Base-by-base conservation (phyloP, 2,888 invertebrate genomes). In the Bugulina stolonifera region DNA sequence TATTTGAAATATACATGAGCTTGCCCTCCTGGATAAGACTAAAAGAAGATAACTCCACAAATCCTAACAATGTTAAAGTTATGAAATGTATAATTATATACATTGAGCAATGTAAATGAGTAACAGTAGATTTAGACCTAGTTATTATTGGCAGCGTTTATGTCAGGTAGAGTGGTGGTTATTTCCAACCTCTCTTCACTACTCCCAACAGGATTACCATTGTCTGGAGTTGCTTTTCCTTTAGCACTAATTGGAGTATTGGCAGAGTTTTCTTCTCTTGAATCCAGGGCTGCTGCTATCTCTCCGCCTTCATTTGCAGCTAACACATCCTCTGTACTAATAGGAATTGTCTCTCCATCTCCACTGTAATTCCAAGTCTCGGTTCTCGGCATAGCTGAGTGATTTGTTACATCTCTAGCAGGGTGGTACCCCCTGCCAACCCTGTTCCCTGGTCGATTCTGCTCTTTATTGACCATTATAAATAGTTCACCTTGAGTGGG, bases 401-500 rank as follows among this genome's bases (percentile, higher is more conserved):
- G 27, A 2, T 64, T 2, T 14, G 64, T 27, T 27, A 32, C 32
- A 10, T 3, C 5, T 5, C 29, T 32, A 14, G 32, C 27, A 25
- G 10, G 5, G 43, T 43, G 43, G n/a, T n/a, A n/a, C 2, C 64
- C 64, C 32, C 64, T 27, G 5, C 5, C 32, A 34, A 14, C 10
- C 64, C 64, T 29, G 64, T 64, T 64, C 18, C 64, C 64, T 32
- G 64, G 64, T 10, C 23, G 2, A 25, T 70, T 70, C 52, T 70
- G 70, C 70, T 70, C 70, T 25, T 54, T 43, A 25, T 54, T 70
- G 5, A 70, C 52, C 52, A 43, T 43, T 43, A 70, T 70, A 23
- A 70, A 70, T 5, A 70, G 52, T 25, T 70, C 70, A 5, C 70
- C 70, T 23, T 70, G 70, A 5, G 70, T 70, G 18, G 43, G 70